Evolutionary conservation across 2,113 vertebrate genomes (phyloP).

Genomic region (Mirza zaza): DNA sequence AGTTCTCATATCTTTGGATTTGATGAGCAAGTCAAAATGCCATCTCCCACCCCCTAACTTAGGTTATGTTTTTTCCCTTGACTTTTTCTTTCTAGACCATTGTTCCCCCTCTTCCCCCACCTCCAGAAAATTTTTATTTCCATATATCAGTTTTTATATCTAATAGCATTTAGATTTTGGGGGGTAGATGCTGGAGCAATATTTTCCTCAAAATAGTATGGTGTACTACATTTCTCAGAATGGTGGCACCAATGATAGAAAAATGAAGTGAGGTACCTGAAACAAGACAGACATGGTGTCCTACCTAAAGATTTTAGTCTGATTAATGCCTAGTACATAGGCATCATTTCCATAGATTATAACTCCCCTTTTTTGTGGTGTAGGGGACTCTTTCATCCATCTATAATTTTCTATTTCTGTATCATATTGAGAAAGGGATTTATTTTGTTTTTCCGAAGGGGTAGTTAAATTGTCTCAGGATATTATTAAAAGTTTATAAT

Average conservation of each 20-base stretch:
- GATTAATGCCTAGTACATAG: neutral
- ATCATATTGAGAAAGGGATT: neutral
- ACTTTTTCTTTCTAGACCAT: neutral
- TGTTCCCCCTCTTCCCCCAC: fast-evolving
- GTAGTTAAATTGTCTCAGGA: neutral
- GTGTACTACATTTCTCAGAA: neutral
- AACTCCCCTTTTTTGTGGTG: neutral
- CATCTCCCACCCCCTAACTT: neutral
- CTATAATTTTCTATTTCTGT: neutral
- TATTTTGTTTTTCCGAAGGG: neutral
- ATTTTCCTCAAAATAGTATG: neutral
- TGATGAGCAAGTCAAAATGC: neutral
- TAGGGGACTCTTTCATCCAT: neutral
- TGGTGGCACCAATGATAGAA: neutral
- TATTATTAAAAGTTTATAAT: neutral
- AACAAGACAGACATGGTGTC: neutral
- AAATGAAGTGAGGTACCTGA: neutral
- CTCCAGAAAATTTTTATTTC: neutral
- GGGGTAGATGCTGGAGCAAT: neutral
- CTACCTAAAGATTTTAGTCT: neutral
- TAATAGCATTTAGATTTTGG: neutral
- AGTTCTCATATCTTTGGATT: neutral
- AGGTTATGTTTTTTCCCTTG: neutral
- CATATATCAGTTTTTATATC: neutral
- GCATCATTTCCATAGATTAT: neutral